phyloP scores from a whole-genome alignment of 2,888 invertebrate species.

The Ectemnius continuus region DNA sequence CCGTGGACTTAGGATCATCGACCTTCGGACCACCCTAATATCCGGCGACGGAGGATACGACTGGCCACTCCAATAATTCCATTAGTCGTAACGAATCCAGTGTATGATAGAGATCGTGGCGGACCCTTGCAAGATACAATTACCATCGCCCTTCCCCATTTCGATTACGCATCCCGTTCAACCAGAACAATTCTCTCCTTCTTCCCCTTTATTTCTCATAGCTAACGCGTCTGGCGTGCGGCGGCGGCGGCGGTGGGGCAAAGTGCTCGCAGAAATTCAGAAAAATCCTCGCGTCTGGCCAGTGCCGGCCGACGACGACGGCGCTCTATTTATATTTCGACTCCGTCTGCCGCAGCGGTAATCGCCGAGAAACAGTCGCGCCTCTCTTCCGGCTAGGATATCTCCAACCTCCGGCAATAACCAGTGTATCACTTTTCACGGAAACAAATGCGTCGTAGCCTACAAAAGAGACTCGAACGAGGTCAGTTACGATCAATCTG shows the following conservation, averaged over 20 bases:
- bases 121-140: neutral
- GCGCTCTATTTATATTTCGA: neutral
- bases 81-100: conserved; percentile 38
- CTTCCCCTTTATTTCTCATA: no score
- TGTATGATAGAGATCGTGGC: conserved; percentile 15
- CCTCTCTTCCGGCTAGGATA: neutral
- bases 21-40: conserved; percentile 32
- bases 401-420: no score
- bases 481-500: no score
- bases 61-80: conserved; percentile 33
- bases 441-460: neutral
- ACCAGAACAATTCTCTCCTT: no score
- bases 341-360: conserved; percentile 1
- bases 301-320: neutral
- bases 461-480: no score
- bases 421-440: neutral
- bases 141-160: neutral
- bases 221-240: neutral
- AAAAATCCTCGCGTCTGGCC: neutral
- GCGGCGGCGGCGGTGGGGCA: neutral
- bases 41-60: conserved; percentile 21
- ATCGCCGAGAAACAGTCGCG: conserved; percentile 2
- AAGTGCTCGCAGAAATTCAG: conserved; percentile 3
- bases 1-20: conserved; percentile 19
- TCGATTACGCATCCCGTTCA: conserved; percentile 6